A percentile compares a stretch with the other conserved stretches of the same genome.
phyloP scores from a whole-genome alignment of 2,797 vertebrate genomes.

The Masticophis lateralis region DNA sequence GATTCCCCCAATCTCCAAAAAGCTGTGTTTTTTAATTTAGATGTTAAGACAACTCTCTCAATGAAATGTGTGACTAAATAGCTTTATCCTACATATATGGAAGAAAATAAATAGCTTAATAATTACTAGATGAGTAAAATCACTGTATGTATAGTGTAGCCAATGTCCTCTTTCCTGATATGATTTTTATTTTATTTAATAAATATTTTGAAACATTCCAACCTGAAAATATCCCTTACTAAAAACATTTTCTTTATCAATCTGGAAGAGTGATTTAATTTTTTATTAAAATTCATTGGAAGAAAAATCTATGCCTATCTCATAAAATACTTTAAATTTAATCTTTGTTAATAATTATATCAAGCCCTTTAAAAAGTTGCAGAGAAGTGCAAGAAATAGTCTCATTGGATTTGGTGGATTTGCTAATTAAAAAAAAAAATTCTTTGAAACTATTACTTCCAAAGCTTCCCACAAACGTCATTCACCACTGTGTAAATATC shows the following conservation, averaged over 20 bases:
- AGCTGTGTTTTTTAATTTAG: neutral
- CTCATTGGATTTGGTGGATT: constrained; percentile 17
- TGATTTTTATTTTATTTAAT: neutral
- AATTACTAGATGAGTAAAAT: neutral
- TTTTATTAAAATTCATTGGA: constrained; percentile 34
- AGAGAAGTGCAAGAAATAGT: constrained; percentile 38
- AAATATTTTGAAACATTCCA: neutral
- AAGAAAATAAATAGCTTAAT: neutral
- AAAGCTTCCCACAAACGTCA: neutral
- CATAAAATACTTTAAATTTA: constrained; percentile 14
- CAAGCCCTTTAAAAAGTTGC: constrained; percentile 52
- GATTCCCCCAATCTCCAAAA: neutral
- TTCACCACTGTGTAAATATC: constrained; percentile 32
- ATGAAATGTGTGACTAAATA: constrained; percentile 41
- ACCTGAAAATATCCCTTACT: constrained; percentile 7
- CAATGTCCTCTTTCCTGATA: neutral
- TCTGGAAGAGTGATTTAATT: constrained; percentile 36
- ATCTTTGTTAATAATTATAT: neutral
- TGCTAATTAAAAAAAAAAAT: constrained; percentile 46
- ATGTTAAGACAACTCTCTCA: neutral
- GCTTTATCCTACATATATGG: constrained; percentile 30
- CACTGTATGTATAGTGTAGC: neutral
- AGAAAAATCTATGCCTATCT: constrained; percentile 36
- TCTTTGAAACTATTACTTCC: constrained; percentile 32
- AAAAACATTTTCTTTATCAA: constrained; percentile 34